These are phyloP conservation scores for Ateles fusciceps DNA, from an alignment of 2,797 vertebrate species.

Conservation along the genomic window DNA sequence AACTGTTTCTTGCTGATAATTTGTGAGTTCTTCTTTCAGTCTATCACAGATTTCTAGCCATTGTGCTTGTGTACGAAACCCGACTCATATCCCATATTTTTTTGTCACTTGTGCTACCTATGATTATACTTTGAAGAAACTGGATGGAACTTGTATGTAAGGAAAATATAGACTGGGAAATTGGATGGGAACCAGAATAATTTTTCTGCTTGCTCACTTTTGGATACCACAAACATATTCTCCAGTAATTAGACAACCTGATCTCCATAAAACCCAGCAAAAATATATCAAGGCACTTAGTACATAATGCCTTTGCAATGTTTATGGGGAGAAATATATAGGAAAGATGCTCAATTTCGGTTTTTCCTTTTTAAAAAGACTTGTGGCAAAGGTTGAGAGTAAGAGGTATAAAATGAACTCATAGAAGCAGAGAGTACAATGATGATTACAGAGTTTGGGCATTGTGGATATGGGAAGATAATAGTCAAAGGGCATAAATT, in stretches of 20 bases:
- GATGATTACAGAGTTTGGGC: neutral
- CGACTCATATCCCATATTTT: constrained; percentile 72
- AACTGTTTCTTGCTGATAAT: constrained; percentile 83
- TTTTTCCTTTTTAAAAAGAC: neutral
- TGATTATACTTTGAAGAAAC: constrained; percentile 71
- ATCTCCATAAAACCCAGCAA: neutral
- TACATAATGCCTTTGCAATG: neutral
- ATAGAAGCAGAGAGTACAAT: neutral
- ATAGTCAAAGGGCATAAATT: neutral
- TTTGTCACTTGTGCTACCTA: constrained; percentile 61
- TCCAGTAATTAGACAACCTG: neutral
- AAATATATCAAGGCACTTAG: neutral
- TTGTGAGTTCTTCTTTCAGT: constrained; percentile 79
- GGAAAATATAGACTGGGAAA: constrained; percentile 34
- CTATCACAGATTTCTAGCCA: constrained; percentile 78
- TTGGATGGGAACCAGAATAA: neutral
- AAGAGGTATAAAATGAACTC: neutral
- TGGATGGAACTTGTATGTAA: constrained; percentile 39
- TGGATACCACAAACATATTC: neutral
- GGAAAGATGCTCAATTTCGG: neutral
- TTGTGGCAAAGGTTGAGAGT: neutral
- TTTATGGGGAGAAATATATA: neutral
- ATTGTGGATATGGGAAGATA: neutral
- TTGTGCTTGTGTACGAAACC: constrained; percentile 70
- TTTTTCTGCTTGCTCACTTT: neutral